Conservation (phyloP, 2,888 invertebrate species). For the Ceratothoa steindachneri region DNA sequence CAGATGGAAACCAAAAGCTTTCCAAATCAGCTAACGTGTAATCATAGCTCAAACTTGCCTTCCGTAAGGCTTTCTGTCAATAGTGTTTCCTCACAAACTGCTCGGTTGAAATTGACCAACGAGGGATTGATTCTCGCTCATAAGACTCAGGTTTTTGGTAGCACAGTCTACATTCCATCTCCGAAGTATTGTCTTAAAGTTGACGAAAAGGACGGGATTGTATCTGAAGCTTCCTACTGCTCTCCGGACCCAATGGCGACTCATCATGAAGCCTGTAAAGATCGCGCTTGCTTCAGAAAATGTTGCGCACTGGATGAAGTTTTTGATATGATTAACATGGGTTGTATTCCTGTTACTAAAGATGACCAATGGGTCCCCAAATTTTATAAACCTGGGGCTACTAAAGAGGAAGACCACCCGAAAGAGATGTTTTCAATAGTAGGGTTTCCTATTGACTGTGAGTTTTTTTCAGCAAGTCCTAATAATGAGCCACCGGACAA, state of each 20-base stretch:
- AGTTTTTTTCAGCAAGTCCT: slow-evolving; percentile 58
- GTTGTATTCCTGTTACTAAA: not conserved
- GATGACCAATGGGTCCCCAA: slow-evolving; percentile 27
- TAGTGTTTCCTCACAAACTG: not conserved
- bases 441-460: slow-evolving; percentile 24
- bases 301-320: slow-evolving; percentile 27
- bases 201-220: not conserved
- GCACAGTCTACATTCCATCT: not conserved
- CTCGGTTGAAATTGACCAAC: not conserved
- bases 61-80: not conserved
- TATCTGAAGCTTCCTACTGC: slow-evolving; percentile 23
- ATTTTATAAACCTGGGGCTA: slow-evolving; percentile 16
- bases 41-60: too few relatives aligned
- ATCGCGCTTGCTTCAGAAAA: slow-evolving; percentile 37
- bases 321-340: not conserved
- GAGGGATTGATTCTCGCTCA: not conserved
- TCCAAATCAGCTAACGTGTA: not conserved
- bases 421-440: slow-evolving; percentile 11
- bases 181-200: not conserved
- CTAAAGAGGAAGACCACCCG: not conserved
- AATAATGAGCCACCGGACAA: slow-evolving; percentile 57
- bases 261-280: slow-evolving; percentile 23
- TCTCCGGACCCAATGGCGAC: slow-evolving; percentile 11
- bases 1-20: not conserved
- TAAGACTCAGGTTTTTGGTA: not conserved